phyloP scores from a whole-genome alignment of 2,888 invertebrate genomes.

The Platycheirus rosarum region DNA sequence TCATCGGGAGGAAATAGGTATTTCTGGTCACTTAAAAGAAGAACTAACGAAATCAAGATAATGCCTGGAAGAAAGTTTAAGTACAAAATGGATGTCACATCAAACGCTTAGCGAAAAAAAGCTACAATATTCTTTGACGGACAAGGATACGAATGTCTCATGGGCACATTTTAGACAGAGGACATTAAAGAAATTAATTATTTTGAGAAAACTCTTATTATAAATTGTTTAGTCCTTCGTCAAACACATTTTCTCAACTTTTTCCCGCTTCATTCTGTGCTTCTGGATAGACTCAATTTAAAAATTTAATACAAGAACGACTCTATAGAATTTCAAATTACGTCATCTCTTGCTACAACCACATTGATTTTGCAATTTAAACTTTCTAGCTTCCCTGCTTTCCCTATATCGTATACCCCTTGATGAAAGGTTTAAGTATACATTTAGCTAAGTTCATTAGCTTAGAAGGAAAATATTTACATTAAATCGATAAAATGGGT shows the following conservation, averaged over 20 bases:
- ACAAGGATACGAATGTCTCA: neutral
- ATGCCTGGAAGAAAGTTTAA: constrained; percentile 29
- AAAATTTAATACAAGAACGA: constrained; percentile 3
- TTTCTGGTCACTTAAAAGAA: constrained; percentile 60
- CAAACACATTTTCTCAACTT: too few relatives aligned
- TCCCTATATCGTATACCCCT: too few relatives aligned
- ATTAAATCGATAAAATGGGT: constrained; percentile 51
- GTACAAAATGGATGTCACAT: constrained; percentile 42
- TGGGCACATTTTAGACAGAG: constrained; percentile 10
- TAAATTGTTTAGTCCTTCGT: neutral
- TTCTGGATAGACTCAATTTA: neutral
- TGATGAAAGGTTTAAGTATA: too few relatives aligned
- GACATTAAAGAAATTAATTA: neutral
- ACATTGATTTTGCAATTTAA: too few relatives aligned
- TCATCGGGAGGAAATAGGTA: constrained; percentile 25
- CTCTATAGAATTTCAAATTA: neutral
- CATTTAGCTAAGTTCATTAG: constrained; percentile 39
- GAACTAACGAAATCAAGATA: constrained; percentile 45
- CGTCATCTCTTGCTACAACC: too few relatives aligned
- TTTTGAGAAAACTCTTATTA: neutral
- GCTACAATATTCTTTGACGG: constrained; percentile 18
- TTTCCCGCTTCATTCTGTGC: too few relatives aligned
- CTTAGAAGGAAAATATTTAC: constrained; percentile 31
- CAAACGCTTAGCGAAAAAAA: constrained; percentile 11
- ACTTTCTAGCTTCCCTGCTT: too few relatives aligned